Evolutionary conservation across 2,888 invertebrate species (phyloP).

Genomic region (Lobophora halterata): DNA sequence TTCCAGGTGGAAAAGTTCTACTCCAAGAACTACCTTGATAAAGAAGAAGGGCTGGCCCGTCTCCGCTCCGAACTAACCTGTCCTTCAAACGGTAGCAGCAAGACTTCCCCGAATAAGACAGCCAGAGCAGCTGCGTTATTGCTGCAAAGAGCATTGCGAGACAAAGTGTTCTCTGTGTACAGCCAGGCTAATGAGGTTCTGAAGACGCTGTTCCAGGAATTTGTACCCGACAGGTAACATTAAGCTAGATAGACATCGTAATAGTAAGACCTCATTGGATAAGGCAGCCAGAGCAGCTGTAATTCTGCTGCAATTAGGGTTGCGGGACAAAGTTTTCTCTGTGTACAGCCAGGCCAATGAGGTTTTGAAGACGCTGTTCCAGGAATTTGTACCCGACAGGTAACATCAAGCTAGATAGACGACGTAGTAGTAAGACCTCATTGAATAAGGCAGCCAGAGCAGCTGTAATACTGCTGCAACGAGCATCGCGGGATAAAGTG

Average conservation of each 20-base stretch:
- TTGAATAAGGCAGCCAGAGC: conserved; percentile 92
- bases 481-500: conserved; percentile 92
- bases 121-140: conserved; percentile 90
- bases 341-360: conserved; percentile 93
- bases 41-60: conserved; percentile 91
- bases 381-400: conserved; percentile 92
- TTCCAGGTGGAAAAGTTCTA: conserved; percentile 92
- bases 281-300: conserved; percentile 92
- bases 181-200: conserved; percentile 91
- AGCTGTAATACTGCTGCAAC: conserved; percentile 88
- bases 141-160: conserved; percentile 89
- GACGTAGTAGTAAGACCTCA: conserved; percentile 69
- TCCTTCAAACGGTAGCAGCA: conserved; percentile 65
- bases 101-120: conserved; percentile 86
- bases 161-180: conserved; percentile 94
- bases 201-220: conserved; percentile 89
- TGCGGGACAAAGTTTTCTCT: conserved; percentile 94
- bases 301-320: conserved; percentile 87
- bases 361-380: conserved; percentile 88
- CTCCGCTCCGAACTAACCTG: conserved; percentile 73
- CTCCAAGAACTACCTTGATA: conserved; percentile 93
- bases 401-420: too few species aligned
- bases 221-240: conserved; percentile 89
- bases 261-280: conserved; percentile 81
- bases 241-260: too few species aligned